Conservation (phyloP, 1,140 invertebrate species). For the Stenopsyche tienmushanensis region DNA sequence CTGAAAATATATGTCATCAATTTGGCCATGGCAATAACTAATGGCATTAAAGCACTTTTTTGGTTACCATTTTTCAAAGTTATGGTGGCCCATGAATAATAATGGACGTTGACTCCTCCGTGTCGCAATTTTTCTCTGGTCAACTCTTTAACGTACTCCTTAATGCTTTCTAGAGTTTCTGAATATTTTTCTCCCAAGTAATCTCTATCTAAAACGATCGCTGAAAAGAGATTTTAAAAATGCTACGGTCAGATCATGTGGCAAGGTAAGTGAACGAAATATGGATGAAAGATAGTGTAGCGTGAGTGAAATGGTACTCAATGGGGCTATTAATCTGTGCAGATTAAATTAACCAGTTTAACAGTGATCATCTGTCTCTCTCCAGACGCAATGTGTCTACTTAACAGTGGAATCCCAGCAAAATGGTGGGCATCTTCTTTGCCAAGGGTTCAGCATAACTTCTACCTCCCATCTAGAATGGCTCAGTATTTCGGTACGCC, state of each 20-base stretch:
- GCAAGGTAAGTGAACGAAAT: not conserved
- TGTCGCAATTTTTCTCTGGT: slow-evolving; percentile 62
- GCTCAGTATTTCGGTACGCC: too few species aligned
- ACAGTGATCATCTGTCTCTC: too few species aligned
- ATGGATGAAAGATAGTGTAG: not conserved
- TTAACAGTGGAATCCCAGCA: too few species aligned
- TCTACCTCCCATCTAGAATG: too few species aligned
- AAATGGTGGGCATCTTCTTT: too few species aligned
- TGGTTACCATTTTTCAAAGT: slow-evolving; percentile 64
- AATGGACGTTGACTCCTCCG: slow-evolving; percentile 62
- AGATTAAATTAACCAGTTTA: too few species aligned
- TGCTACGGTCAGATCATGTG: not conserved
- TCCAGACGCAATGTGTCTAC: too few species aligned
- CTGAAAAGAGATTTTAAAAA: slow-evolving; percentile 47
- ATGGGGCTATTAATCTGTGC: too few species aligned
- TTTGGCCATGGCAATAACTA: slow-evolving; percentile 3
- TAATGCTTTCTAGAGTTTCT: slow-evolving; percentile 56
- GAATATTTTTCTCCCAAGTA: slow-evolving; percentile 61
- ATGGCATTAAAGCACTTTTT: slow-evolving; percentile 1
- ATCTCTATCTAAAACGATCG: slow-evolving; percentile 62
- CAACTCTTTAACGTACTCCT: slow-evolving; percentile 60
- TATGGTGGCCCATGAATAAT: slow-evolving; percentile 64
- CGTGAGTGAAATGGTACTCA: too few species aligned
- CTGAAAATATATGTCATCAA: slow-evolving; percentile 49
- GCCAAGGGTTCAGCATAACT: too few species aligned